Evolutionary conservation across 2,113 vertebrate genomes (phyloP).

Genomic region (Paraplagusia blochii): DNA sequence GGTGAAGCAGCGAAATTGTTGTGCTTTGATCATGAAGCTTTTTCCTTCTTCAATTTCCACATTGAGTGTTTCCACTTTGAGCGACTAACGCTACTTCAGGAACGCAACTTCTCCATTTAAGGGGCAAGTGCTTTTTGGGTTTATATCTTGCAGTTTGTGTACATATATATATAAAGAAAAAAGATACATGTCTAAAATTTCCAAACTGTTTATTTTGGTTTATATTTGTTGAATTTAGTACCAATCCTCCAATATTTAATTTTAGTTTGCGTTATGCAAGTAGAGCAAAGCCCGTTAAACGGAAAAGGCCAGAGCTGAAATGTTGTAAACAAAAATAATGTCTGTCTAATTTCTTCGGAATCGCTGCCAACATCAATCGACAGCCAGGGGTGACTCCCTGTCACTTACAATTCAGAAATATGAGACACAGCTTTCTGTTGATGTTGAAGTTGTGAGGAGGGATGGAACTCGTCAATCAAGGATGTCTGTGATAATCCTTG

Average conservation of each 20-base stretch:
- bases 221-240: not conserved
- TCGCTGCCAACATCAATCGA: conserved; percentile 16
- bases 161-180: no score
- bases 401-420: conserved; percentile 33
- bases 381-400: conserved; percentile 15
- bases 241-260: no score
- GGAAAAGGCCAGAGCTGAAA: conserved; percentile 4
- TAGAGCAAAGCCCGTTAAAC: conserved; percentile 12
- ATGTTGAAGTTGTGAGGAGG: conserved; percentile 10
- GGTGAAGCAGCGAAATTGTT: no score
- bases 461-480: no score
- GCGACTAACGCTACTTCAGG: no score
- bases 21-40: not conserved
- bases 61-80: no score
- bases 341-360: conserved; percentile 37
- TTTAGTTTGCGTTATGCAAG: conserved; percentile 2
- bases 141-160: no score
- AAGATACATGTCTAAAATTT: no score
- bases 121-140: no score
- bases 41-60: not conserved
- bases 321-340: not conserved
- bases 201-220: no score
- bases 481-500: no score
- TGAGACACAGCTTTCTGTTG: conserved; percentile 32
- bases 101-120: no score